Conservation (phyloP, 1,140 invertebrate species). For the Dreissena polymorpha region DNA sequence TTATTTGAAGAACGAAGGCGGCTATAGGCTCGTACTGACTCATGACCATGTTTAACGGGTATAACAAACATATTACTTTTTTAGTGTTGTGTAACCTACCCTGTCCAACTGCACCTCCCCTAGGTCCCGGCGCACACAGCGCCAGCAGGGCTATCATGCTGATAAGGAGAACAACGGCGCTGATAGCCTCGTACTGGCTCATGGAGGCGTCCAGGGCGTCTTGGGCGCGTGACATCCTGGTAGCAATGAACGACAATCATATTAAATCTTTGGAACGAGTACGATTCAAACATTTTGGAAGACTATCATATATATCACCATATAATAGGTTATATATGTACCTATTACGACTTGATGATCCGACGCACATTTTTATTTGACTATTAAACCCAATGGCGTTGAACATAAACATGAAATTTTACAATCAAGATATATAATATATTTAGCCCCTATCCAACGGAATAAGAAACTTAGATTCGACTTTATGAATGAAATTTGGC, state of each 20-base stretch:
- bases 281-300: background rate
- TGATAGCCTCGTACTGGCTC: conserved; percentile 2
- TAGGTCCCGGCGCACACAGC: conserved; percentile 28
- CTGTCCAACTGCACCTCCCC: background rate
- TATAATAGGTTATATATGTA: background rate
- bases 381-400: background rate
- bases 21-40: no score
- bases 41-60: no score
- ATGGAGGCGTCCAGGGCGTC: background rate
- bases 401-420: background rate
- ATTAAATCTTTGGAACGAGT: background rate
- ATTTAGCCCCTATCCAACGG: no score
- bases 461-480: no score
- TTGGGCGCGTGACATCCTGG: conserved; percentile 11
- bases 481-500: no score
- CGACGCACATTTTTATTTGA: background rate
- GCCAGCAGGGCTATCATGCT: conserved; percentile 24
- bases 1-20: no score
- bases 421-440: background rate
- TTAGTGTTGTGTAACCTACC: no score
- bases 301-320: background rate
- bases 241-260: conserved; percentile 3
- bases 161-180: conserved; percentile 12
- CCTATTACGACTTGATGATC: background rate
- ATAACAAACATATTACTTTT: no score